Conservation (phyloP, 2,888 invertebrate genomes). For the Xanthostigma xanthostigma region DNA sequence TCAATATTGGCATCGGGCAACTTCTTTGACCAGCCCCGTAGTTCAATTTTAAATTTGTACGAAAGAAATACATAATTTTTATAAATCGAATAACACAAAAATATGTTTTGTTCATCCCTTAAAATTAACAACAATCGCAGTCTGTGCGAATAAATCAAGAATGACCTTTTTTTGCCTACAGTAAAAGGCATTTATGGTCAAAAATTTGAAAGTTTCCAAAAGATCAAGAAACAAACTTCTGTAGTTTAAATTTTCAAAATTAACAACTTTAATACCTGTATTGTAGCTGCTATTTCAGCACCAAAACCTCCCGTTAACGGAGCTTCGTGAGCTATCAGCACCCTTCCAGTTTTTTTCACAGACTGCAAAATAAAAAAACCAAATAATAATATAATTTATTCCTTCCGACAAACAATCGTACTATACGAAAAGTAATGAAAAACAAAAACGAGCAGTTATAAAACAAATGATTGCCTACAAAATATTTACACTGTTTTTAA, state of each 20-base stretch:
- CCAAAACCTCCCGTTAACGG: conserved; percentile 92
- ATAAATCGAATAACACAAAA: no score
- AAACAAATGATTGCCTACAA: no score
- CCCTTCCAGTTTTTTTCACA: conserved; percentile 85
- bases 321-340: conserved; percentile 88
- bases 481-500: no score
- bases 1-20: neutral
- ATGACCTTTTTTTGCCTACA: no score
- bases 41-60: neutral
- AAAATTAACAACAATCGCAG: no score
- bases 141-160: no score
- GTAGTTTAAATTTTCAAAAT: neutral
- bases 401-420: neutral
- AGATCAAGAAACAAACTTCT: neutral
- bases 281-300: conserved; percentile 83
- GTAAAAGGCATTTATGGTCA: neutral
- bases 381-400: neutral
- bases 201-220: neutral
- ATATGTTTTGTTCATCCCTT: no score
- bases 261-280: conserved; percentile 50
- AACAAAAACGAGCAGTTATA: no score
- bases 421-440: no score
- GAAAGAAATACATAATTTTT: no score
- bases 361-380: conserved; percentile 49
- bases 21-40: neutral